Percentiles rank a stretch among this genome's conserved stretches.
These are phyloP conservation scores for Probaryconus sp. DNA, from an alignment of 1,140 invertebrate species.

Conservation along the genomic window DNA sequence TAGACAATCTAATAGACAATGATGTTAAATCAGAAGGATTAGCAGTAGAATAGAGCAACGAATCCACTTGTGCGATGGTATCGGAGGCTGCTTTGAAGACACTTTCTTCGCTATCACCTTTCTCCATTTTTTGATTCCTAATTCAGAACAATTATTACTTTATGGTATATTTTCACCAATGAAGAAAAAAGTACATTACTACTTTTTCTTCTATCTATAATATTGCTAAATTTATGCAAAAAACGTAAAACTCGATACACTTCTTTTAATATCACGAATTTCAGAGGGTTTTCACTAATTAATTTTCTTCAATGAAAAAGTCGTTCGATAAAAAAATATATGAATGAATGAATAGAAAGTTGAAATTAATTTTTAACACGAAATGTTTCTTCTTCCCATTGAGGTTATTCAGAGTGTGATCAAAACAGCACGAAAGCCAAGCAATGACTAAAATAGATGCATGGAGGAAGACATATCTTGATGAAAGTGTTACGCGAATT, in stretches of 20 bases:
- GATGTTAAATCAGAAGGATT: conserved; percentile 84
- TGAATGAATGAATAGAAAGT: conserved; percentile 15
- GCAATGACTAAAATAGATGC: conserved; percentile 76
- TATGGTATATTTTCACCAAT: no score
- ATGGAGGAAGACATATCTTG: conserved; percentile 64
- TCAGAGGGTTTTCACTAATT: no score
- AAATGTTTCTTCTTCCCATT: conserved; percentile 41
- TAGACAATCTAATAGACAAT: conserved; percentile 80
- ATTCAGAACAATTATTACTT: conserved; percentile 11
- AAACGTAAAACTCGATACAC: no score
- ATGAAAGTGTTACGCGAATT: conserved; percentile 60
- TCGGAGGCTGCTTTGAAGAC: conserved; percentile 72
- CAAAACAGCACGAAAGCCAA: conserved; percentile 67
- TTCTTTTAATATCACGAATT: no score
- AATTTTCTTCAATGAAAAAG: no score
- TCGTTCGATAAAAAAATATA: neutral
- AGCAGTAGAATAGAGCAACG: conserved; percentile 80
- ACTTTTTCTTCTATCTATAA: no score
- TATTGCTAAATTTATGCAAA: no score
- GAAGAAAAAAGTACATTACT: no score
- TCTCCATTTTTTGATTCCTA: conserved; percentile 53
- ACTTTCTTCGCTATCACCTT: conserved; percentile 49
- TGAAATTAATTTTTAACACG: conserved; percentile 1
- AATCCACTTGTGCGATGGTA: conserved; percentile 78
- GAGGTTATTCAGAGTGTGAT: conserved; percentile 68